A percentile compares a stretch with the other conserved stretches of the same genome.
Conservation (phyloP, 2,797 vertebrate species). For the Clarias pachynema region DNA sequence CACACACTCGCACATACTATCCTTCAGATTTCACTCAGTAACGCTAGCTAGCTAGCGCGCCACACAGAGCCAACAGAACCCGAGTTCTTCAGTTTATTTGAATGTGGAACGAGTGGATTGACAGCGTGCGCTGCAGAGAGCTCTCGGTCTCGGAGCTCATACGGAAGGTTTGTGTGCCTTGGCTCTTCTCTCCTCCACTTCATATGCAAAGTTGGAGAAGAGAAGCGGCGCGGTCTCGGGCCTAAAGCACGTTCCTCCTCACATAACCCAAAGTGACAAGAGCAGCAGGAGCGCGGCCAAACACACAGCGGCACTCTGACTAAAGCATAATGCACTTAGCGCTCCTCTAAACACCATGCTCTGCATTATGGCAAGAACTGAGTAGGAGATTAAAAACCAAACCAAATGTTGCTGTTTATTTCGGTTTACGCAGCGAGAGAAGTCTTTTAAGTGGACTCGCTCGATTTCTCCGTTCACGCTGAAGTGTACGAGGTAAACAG, state of each 20-base stretch:
- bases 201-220: slow-evolving; percentile 78
- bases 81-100: background rate
- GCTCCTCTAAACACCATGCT: slow-evolving; percentile 76
- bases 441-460: slow-evolving; percentile 67
- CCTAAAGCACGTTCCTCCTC: slow-evolving; percentile 78
- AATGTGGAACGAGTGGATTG: background rate
- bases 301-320: slow-evolving; percentile 54
- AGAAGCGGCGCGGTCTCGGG: slow-evolving; percentile 68
- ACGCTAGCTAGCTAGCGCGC: background rate
- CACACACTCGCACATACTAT: background rate
- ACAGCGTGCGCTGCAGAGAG: background rate
- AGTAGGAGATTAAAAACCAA: slow-evolving; percentile 69
- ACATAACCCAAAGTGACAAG: slow-evolving; percentile 82
- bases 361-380: slow-evolving; percentile 72
- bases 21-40: background rate
- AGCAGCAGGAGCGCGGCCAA: slow-evolving; percentile 50
- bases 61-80: background rate
- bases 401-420: slow-evolving; percentile 79
- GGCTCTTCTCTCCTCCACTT: slow-evolving; percentile 75
- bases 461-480: slow-evolving; percentile 59
- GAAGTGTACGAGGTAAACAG: slow-evolving; percentile 55
- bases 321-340: slow-evolving; percentile 81
- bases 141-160: background rate
- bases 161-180: slow-evolving; percentile 47
- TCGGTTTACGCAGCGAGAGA: slow-evolving; percentile 65